Evolutionary conservation across 2,113 vertebrate genomes (phyloP), one percentile per base, ranked within the genome.

Genomic region (Pedetes capensis): DNA sequence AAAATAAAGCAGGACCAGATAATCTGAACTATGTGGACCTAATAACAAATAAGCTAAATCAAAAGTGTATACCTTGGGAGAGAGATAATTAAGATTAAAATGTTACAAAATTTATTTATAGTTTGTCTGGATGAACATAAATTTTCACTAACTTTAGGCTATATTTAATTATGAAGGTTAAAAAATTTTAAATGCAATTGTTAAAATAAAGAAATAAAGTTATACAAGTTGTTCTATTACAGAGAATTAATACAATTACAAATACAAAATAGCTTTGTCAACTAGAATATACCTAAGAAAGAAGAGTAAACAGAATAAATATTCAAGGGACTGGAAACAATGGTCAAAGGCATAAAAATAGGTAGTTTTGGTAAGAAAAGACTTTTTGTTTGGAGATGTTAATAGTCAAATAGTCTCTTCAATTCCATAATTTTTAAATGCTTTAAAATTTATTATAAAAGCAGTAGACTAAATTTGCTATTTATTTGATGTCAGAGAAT

Each of bases 401-500:
- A 49, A 57, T 79, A 8, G 6, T 71, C 4, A 49, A 87, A 87
- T 69, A 59, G 61, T 53, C 71, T 42, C 37, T 92, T 83, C 10
- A 68, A 51, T 63, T 83, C 74, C 27, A 42, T n/a, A 51, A 13
- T 93, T 9, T 80, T 96, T 17, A 47, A 72, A 34, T 92, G 71
- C 51, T 89, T 94, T 92, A 85, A 87, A 44, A 71, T 44, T n/a
- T 91, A 27, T 89, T 4, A n/a, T 72, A 55, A 71, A 80, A 5
- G 20, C 13, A 66, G 80, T 34, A 4, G 12, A 81, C 81, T 81
- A 89, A 86, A 64, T 64, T 25, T 17, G 29, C 17, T 89, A 53
- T 72, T 89, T 85, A 88, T 64, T 90, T 86, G 59, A 72, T 72
- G 32, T 75, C 55, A 84, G 25, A 89, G 32, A 80, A 49, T n/a